Percentiles rank a stretch among this genome's conserved stretches.
Conservation (phyloP, 2,888 invertebrate species). For the Zygothrica quintamaculata region DNA sequence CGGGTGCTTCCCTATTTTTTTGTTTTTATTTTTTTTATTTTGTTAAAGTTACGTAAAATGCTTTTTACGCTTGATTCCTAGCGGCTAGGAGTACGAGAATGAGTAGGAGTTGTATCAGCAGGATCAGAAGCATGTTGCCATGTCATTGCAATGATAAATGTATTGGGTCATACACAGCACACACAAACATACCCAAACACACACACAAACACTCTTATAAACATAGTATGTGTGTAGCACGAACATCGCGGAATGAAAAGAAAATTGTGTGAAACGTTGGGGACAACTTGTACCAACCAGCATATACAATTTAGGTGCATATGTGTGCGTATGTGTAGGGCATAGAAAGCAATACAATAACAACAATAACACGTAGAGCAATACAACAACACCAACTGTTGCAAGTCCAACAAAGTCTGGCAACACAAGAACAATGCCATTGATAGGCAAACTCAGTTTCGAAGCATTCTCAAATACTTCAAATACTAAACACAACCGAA, state of each 20-base stretch:
- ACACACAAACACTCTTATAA: conserved; percentile 9
- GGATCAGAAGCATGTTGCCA: conserved; percentile 59
- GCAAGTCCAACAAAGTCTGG: conserved; percentile 26
- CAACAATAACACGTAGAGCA: conserved; percentile 18
- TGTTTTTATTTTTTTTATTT: conserved; percentile 13
- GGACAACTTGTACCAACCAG: not conserved
- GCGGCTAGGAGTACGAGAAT: conserved; percentile 19
- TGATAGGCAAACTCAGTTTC: conserved; percentile 1
- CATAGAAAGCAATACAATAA: conserved; percentile 7
- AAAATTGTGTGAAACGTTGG: conserved; percentile 64
- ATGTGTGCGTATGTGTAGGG: not conserved
- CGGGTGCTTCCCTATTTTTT: not conserved
- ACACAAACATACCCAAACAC: conserved; percentile 15
- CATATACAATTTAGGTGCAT: not conserved
- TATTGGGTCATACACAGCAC: conserved; percentile 56
- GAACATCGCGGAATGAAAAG: conserved; percentile 53
- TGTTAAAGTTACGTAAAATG: conserved; percentile 60
- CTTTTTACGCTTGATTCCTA: conserved; percentile 45
- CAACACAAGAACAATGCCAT: conserved; percentile 39
- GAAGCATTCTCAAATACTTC: conserved; percentile 28
- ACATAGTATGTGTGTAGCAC: conserved; percentile 53
- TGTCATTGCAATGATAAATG: conserved; percentile 80
- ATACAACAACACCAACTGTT: conserved; percentile 10
- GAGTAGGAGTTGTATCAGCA: conserved; percentile 2
- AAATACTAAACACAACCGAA: too few relatives aligned